Evolutionary conservation across 2,888 invertebrate species (phyloP).

Genomic region (Ferrisia virgata): DNA sequence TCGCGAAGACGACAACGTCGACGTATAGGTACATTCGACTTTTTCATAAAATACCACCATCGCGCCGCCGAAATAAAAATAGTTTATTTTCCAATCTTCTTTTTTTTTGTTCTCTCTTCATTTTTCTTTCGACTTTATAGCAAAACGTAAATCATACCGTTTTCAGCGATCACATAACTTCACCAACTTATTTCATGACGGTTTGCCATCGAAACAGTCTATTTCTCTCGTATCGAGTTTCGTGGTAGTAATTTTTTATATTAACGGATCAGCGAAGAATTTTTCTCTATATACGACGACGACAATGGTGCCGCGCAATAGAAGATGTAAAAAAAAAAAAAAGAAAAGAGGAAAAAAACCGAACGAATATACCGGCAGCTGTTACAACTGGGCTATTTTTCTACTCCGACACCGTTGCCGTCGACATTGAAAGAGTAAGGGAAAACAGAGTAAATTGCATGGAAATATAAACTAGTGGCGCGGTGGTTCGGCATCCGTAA

Average conservation of each 20-base stretch:
- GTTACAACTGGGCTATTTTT: background rate
- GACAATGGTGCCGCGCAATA: no score
- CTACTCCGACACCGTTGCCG: background rate
- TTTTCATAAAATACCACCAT: constrained; percentile 28
- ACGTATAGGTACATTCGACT: constrained; percentile 3
- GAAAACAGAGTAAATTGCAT: background rate
- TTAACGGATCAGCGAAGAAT: constrained; percentile 8
- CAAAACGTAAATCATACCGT: constrained; percentile 32
- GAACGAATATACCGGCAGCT: background rate
- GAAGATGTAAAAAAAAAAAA: no score
- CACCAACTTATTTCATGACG: constrained; percentile 28
- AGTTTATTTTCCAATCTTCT: constrained; percentile 28
- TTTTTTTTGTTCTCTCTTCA: constrained; percentile 17
- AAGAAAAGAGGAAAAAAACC: background rate
- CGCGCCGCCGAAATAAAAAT: constrained; percentile 23
- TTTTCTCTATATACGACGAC: background rate
- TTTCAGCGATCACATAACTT: constrained; percentile 27
- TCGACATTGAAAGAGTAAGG: no score
- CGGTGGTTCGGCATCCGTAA: background rate
- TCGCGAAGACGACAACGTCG: background rate
- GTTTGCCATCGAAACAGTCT: constrained; percentile 6
- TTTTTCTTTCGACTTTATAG: constrained; percentile 21
- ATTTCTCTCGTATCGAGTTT: background rate
- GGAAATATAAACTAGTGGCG: background rate
- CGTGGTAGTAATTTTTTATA: constrained; percentile 23